phyloP scores from a whole-genome alignment of 2,888 invertebrate species.

The Sinohyriopsis cumingii region DNA sequence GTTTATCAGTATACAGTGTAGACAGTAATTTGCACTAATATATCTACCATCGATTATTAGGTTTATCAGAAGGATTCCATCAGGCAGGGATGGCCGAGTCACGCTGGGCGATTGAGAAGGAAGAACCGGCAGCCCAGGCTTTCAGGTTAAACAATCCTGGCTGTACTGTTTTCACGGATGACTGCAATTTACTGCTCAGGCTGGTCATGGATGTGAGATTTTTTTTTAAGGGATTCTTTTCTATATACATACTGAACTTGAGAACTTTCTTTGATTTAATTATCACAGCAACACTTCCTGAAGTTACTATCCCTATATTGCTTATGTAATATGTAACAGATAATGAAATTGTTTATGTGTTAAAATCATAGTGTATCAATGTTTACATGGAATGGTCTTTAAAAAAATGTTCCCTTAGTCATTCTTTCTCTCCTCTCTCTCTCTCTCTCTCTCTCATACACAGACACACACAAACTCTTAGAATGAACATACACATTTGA shows the following conservation, averaged over 20 bases:
- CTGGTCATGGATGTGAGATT: conserved; percentile 78
- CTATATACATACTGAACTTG: not conserved
- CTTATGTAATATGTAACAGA: no score
- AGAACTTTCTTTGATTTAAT: not conserved
- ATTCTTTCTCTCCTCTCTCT: no score
- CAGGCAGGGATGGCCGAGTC: conserved; percentile 80
- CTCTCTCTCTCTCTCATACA: no score
- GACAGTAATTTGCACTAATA: not conserved
- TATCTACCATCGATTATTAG: conserved; percentile 61
- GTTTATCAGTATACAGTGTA: not conserved
- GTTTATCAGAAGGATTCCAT: conserved; percentile 79
- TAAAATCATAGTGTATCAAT: no score
- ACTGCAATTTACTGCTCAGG: conserved; percentile 83
- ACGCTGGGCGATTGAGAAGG: conserved; percentile 87
- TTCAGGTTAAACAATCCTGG: conserved; percentile 84
- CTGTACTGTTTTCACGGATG: conserved; percentile 85
- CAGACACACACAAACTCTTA: no score
- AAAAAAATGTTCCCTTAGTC: no score
- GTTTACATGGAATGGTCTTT: no score
- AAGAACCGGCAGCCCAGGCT: conserved; percentile 85
- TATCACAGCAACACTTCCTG: no score
- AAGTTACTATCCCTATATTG: no score
- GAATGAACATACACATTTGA: no score
- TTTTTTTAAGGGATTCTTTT: no score
- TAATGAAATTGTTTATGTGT: no score